Percentiles rank a stretch among this genome's conserved stretches.
These are phyloP conservation scores for Hypselothyrea guttata DNA, from an alignment of 2,888 invertebrate species.

Conservation along the genomic window DNA sequence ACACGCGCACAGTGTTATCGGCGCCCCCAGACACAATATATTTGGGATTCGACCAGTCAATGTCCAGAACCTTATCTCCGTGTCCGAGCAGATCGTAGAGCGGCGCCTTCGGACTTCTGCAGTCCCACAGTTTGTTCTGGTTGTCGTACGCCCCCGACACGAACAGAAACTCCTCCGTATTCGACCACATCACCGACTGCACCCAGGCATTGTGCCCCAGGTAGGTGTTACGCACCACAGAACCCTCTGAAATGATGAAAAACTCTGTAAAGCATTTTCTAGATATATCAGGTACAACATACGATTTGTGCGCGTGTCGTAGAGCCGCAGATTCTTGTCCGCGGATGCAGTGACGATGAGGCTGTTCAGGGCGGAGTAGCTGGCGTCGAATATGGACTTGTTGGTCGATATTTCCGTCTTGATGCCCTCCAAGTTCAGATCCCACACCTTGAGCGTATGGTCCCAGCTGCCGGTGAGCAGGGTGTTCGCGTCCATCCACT, in stretches of 20 bases:
- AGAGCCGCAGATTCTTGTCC: constrained; percentile 94
- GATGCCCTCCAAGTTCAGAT: constrained; percentile 91
- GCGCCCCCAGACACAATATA: constrained; percentile 95
- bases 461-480: constrained; percentile 96
- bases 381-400: constrained; percentile 94
- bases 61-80: constrained; percentile 95
- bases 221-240: constrained; percentile 93
- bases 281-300: constrained; percentile 49
- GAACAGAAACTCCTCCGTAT: constrained; percentile 90
- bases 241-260: constrained; percentile 87
- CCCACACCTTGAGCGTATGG: constrained; percentile 97
- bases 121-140: constrained; percentile 97
- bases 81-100: constrained; percentile 96
- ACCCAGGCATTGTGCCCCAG: constrained; percentile 95
- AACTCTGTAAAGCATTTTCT: not conserved
- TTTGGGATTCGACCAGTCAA: constrained; percentile 95
- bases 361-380: constrained; percentile 90
- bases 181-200: constrained; percentile 94
- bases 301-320: constrained; percentile 95
- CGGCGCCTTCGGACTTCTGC: constrained; percentile 94
- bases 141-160: constrained; percentile 96
- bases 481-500: constrained; percentile 91
- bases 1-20: constrained; percentile 96
- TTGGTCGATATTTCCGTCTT: constrained; percentile 93
- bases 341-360: constrained; percentile 93